Evolutionary conservation across 2,888 invertebrate genomes (phyloP).

Genomic region (Sympetrum striolatum): DNA sequence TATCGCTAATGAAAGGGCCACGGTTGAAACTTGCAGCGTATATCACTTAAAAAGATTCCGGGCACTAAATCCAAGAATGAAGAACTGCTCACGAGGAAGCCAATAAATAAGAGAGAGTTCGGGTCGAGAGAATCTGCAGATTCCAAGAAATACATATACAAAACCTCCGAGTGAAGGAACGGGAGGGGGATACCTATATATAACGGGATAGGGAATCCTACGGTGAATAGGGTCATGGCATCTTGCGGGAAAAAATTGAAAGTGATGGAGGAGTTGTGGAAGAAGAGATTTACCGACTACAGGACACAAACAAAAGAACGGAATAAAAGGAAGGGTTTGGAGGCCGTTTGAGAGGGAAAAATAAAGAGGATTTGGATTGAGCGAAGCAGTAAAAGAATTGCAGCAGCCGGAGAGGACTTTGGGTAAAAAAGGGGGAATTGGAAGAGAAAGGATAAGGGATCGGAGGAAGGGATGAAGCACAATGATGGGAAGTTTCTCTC

Average conservation of each 20-base stretch:
- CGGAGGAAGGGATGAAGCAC: too few species aligned
- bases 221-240: conserved; percentile 37
- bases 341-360: background rate
- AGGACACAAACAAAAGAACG: background rate
- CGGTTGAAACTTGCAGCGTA: background rate
- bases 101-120: conserved; percentile 1
- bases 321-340: background rate
- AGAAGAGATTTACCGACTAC: conserved; percentile 3
- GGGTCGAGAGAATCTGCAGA: background rate
- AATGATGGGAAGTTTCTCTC: too few species aligned
- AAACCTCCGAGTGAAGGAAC: background rate
- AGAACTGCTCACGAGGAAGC: conserved; percentile 6
- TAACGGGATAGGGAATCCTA: conserved; percentile 1
- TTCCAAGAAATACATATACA: background rate
- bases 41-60: background rate
- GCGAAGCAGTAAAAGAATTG: background rate
- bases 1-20: background rate
- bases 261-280: conserved; percentile 4
- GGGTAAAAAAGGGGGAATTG: background rate
- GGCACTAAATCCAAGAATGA: conserved; percentile 24
- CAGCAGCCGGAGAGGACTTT: background rate
- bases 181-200: background rate
- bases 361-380: background rate
- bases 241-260: conserved; percentile 32
- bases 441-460: too few species aligned